Percentiles rank a stretch among this genome's conserved stretches.
Conservation (phyloP, 2,797 vertebrate genomes). For the Myoxocephalus aenaeus region DNA sequence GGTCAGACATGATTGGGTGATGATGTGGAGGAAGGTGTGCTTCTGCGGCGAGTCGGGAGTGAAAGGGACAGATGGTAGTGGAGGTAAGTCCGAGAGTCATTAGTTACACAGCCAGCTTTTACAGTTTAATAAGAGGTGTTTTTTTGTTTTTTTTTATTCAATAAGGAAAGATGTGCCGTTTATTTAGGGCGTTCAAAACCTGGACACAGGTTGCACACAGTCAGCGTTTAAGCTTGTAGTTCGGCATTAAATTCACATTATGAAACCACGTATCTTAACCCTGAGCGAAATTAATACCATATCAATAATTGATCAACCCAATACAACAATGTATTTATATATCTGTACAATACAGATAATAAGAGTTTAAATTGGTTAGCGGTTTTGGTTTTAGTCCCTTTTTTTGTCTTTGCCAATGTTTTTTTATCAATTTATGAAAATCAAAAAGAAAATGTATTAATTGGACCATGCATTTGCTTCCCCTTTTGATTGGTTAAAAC, state of each 20-base stretch:
- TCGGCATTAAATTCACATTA: neutral
- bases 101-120: constrained; percentile 1
- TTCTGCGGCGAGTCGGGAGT: constrained; percentile 85
- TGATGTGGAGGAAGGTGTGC: constrained; percentile 91
- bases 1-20: constrained; percentile 95
- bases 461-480: neutral
- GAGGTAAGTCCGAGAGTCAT: constrained; percentile 51
- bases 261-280: neutral
- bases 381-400: neutral
- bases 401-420: too few relatives aligned
- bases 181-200: constrained; percentile 1
- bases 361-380: neutral
- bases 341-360: neutral
- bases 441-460: neutral
- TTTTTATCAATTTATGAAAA: neutral
- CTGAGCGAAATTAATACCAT: neutral
- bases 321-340: neutral
- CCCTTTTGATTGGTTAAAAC: neutral
- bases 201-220: neutral
- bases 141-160: neutral
- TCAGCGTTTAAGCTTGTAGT: neutral
- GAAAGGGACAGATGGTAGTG: constrained; percentile 64
- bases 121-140: neutral
- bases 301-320: neutral
- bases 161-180: neutral